phyloP scores from a whole-genome alignment of 2,113 vertebrate species.

The Halichoerus grypus region DNA sequence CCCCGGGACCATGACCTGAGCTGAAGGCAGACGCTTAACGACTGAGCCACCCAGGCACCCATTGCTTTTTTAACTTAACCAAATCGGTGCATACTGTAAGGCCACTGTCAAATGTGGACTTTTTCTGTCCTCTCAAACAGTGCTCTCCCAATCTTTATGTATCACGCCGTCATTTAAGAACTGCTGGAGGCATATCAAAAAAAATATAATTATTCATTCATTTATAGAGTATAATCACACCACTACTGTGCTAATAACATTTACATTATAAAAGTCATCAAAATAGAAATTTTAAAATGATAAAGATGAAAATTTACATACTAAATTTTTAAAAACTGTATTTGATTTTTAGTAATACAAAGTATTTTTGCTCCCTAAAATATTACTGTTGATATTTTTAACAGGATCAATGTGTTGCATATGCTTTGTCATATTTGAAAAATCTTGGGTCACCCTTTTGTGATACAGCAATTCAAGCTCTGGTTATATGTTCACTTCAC shows the following conservation, averaged over 20 bases:
- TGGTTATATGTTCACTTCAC: not conserved
- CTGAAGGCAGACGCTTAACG: no score
- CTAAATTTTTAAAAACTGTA: not conserved
- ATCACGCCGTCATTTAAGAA: not conserved
- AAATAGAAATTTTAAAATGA: not conserved
- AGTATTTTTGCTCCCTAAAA: conserved; percentile 34
- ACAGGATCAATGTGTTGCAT: conserved; percentile 23
- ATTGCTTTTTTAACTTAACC: not conserved
- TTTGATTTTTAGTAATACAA: conserved; percentile 51
- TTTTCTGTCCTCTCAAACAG: not conserved
- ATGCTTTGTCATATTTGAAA: not conserved
- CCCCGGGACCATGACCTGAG: no score
- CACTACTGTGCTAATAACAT: not conserved
- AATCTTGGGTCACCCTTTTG: not conserved
- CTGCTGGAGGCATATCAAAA: not conserved
- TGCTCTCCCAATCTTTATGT: not conserved
- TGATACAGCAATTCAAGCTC: not conserved
- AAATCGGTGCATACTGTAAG: not conserved
- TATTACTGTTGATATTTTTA: not conserved
- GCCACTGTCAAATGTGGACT: not conserved
- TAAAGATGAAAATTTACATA: conserved; percentile 24
- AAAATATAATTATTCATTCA: not conserved
- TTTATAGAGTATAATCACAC: not conserved
- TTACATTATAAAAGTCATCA: not conserved
- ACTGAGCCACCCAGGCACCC: no score